Percentiles rank a stretch among this genome's conserved stretches.
Evolutionary conservation across 2,888 invertebrate genomes (phyloP).

Genomic region (Limnephilus auricula): DNA sequence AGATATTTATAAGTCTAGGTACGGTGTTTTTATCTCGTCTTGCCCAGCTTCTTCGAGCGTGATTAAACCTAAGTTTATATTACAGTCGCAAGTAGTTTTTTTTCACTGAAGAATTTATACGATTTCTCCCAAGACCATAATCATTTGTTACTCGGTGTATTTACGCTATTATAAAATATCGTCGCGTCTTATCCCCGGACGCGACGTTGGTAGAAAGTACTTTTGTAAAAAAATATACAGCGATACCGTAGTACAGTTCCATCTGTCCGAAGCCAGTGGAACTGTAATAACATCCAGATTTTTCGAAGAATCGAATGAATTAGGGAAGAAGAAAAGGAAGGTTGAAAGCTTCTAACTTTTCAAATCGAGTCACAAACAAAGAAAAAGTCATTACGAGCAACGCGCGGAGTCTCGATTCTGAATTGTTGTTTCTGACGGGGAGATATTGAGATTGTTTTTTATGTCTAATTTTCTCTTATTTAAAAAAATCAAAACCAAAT

Average conservation of each 20-base stretch:
- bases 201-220: not conserved
- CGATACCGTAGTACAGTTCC: not conserved
- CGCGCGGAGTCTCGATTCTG: too few species aligned
- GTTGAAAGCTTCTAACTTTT: not conserved
- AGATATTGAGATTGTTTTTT: too few species aligned
- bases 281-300: not conserved
- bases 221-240: not conserved
- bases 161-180: not conserved
- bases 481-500: too few species aligned
- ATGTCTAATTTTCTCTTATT: too few species aligned
- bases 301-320: not conserved
- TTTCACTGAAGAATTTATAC: not conserved
- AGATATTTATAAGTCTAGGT: not conserved
- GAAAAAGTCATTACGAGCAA: too few species aligned
- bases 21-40: not conserved
- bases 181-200: not conserved
- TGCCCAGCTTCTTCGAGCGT: not conserved
- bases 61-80: not conserved
- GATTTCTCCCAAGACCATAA: slow-evolving; percentile 2
- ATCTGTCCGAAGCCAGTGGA: not conserved
- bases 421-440: too few species aligned
- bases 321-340: not conserved
- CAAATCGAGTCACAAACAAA: not conserved
- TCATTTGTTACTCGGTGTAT: not conserved
- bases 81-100: not conserved